phyloP scores from a whole-genome alignment of 2,113 vertebrate species.

The Clarias batrachus region DNA sequence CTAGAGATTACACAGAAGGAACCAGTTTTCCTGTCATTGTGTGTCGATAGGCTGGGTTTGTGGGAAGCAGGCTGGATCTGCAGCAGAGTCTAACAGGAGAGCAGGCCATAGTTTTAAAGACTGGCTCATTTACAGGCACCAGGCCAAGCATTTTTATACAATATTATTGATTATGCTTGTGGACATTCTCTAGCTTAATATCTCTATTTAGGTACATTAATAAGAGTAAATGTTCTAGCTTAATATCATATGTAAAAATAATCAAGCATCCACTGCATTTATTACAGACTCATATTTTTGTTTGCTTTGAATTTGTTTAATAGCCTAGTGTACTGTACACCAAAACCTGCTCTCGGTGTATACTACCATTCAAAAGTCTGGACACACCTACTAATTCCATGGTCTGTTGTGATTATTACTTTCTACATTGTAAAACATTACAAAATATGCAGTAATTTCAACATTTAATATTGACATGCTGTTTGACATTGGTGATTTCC shows the following conservation, averaged over 20 bases:
- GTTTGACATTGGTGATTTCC: too few species aligned
- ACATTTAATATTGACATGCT: too few species aligned
- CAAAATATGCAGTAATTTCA: too few species aligned
- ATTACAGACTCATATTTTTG: not conserved
- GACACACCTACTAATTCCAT: too few species aligned
- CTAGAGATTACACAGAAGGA: slow-evolving; percentile 37
- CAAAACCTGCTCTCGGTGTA: not conserved
- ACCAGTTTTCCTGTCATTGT: slow-evolving; percentile 36
- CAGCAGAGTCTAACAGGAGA: not conserved
- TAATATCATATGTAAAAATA: not conserved
- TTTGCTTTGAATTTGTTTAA: not conserved
- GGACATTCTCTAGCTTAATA: not conserved
- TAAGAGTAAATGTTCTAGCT: not conserved
- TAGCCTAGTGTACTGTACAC: not conserved
- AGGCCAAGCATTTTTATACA: not conserved
- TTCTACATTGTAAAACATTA: too few species aligned
- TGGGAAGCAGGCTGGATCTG: not conserved
- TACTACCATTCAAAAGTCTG: too few species aligned
- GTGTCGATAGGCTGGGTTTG: slow-evolving; percentile 37
- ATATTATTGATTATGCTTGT: not conserved
- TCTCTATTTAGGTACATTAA: not conserved
- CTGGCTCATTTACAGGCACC: not conserved
- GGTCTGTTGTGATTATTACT: too few species aligned
- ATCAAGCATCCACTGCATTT: not conserved
- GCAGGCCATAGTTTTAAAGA: slow-evolving; percentile 18